Conservation (phyloP, 37 sponge, comb jelly and placozoan genomes). For the Dysidea cf. avara region DNA sequence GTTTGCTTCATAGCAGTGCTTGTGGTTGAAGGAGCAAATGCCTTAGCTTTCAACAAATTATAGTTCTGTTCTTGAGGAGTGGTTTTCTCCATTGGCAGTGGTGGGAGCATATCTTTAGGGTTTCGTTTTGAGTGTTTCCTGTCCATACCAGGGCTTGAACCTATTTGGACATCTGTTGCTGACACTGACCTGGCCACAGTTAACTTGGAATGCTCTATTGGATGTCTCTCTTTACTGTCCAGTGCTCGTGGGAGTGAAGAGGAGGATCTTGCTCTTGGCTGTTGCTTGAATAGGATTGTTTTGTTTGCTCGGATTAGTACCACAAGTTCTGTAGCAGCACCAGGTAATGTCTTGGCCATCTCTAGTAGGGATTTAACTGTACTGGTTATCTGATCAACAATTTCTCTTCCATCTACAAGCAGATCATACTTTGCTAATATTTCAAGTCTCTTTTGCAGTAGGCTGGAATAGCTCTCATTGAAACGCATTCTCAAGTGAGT, state of each 20-base stretch:
- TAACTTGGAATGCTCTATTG: too few relatives aligned
- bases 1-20: too few relatives aligned
- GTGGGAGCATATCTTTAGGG: slow-evolving; percentile 59
- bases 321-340: slow-evolving; percentile 42
- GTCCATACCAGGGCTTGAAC: too few relatives aligned
- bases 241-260: too few relatives aligned
- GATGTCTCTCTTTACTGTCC: too few relatives aligned
- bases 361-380: slow-evolving; percentile 69
- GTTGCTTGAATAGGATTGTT: slow-evolving; percentile 41
- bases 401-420: slow-evolving; percentile 31
- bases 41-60: too few relatives aligned
- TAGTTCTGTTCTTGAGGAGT: too few relatives aligned
- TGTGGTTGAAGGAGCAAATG: too few relatives aligned
- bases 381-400: slow-evolving; percentile 22
- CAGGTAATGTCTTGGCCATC: slow-evolving; percentile 42
- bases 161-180: background rate
- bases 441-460: slow-evolving; percentile 40
- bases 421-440: slow-evolving; percentile 40
- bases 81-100: too few relatives aligned
- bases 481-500: slow-evolving; percentile 62
- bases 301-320: slow-evolving; percentile 60
- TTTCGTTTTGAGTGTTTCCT: slow-evolving; percentile 16
- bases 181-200: too few relatives aligned
- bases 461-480: slow-evolving; percentile 24
- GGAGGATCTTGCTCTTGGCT: background rate